These are phyloP conservation scores for Rhea pennata DNA, from an alignment of 2,113 vertebrate genomes.

Conservation along the genomic window DNA sequence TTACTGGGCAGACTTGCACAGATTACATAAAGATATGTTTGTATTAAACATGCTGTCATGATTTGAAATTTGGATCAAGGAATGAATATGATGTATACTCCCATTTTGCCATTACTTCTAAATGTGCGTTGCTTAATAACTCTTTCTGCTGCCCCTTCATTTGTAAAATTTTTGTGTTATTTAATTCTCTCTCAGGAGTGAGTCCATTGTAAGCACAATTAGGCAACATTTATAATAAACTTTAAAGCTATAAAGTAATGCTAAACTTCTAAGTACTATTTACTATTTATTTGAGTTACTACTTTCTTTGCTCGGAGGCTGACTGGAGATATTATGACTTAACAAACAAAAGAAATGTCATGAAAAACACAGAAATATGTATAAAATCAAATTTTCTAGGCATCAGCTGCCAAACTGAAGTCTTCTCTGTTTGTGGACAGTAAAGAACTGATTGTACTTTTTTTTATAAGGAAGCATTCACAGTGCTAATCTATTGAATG, in stretches of 20 bases:
- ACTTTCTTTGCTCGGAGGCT: neutral
- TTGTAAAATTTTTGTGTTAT: neutral
- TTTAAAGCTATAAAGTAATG: neutral
- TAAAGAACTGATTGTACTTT: neutral
- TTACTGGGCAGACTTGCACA: neutral
- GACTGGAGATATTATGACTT: neutral
- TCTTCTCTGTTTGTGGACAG: neutral
- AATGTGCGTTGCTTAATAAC: neutral
- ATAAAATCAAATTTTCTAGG: neutral
- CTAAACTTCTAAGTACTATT: neutral
- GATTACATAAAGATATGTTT: neutral
- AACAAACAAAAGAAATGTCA: neutral
- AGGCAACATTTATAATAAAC: neutral
- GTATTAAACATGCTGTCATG: neutral
- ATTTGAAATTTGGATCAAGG: neutral
- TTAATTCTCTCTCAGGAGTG: neutral
- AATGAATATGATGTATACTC: neutral
- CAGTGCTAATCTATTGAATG: conserved; percentile 1
- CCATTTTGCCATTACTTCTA: neutral
- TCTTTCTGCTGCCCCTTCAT: neutral
- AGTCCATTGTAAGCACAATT: neutral
- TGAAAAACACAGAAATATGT: neutral
- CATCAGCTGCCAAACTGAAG: neutral
- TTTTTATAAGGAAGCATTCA: conserved; percentile 19
- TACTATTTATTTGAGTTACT: neutral